phyloP scores from a whole-genome alignment of 37 sponge, comb jelly and placozoan genomes.

The Cladorhizidae sp. region DNA sequence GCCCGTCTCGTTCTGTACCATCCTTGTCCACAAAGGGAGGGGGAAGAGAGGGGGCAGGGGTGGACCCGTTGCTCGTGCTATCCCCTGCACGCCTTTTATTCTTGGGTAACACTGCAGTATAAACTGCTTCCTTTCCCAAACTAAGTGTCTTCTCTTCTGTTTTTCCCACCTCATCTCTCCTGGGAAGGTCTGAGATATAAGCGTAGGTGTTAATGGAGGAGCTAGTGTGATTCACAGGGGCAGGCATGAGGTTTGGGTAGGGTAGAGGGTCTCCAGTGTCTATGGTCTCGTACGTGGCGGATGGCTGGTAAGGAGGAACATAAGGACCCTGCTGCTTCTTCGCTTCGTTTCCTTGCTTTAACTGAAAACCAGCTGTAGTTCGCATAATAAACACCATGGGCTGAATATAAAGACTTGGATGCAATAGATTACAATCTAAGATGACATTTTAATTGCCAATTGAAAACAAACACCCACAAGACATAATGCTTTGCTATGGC shows the following conservation, averaged over 20 bases:
- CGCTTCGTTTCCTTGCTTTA: too few relatives aligned
- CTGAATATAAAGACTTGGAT: too few relatives aligned
- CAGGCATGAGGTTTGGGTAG: slow-evolving; percentile 16
- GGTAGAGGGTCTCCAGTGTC: background rate
- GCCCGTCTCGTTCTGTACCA: background rate
- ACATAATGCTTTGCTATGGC: too few relatives aligned
- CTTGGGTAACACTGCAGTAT: background rate
- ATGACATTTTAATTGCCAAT: too few relatives aligned
- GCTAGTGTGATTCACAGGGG: background rate
- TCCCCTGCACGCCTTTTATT: background rate
- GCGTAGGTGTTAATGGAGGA: too few relatives aligned
- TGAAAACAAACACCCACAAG: too few relatives aligned
- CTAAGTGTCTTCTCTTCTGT: too few relatives aligned
- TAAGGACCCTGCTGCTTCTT: background rate
- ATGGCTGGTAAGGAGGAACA: background rate
- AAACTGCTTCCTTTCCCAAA: background rate
- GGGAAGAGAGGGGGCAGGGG: background rate
- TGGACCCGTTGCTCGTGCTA: too few relatives aligned
- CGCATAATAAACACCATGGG: too few relatives aligned
- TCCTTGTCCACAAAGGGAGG: background rate
- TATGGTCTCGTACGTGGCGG: background rate
- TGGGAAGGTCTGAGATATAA: background rate
- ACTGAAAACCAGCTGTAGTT: too few relatives aligned
- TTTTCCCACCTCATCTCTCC: background rate
- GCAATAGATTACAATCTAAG: too few relatives aligned